Evolutionary conservation across 2,113 vertebrate genomes (phyloP), one percentile per base, ranked within the genome.

Genomic region (Parus major): DNA sequence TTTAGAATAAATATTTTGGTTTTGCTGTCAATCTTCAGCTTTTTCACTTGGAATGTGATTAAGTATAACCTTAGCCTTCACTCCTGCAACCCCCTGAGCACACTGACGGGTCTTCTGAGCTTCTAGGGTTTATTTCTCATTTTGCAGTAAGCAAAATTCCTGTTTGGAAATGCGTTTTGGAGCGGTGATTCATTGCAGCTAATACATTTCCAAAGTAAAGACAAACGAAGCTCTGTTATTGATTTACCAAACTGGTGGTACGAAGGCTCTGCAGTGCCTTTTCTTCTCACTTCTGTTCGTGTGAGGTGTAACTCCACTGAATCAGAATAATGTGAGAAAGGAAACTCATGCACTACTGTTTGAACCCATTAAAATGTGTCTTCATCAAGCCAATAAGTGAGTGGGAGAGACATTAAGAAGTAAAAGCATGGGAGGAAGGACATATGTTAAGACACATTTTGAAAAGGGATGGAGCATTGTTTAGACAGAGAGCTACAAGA

Each of bases 381-480:
- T 96, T 96, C 95, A 86, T 94, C 95, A 96, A 90, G 88, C 85
- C 95, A 96, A 96, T 95, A 93, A 96, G 92, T 95, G 95, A 96
- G 93, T 96, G 93, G 95, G 95, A 96, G 94, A 95, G 93, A 88
- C 92, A 96, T 93, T 96, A 96, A 95, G 95, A 95, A 96, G 69
- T 65, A 95, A 91, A 96, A 95, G 94, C 94, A 97, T 95, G 94
- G 93, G 95, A 97, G 95, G 95, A 95, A 96, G 96, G 96, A 96
- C 96, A 97, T 97, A 97, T 95, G 96, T 95, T 97, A 93, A 96
- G 93, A 95, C 90, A 96, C 88, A 94, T 96, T 96, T 94, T 94
- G 92, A 94, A 90, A 90, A 96, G 90, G 95, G 93, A 96, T 96
- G 80, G 92, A 90, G 94, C 80, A 97, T 96, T 94, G 95, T 95